Evolutionary conservation across 2,113 vertebrate species (phyloP).

Genomic region (Mobula hypostoma): DNA sequence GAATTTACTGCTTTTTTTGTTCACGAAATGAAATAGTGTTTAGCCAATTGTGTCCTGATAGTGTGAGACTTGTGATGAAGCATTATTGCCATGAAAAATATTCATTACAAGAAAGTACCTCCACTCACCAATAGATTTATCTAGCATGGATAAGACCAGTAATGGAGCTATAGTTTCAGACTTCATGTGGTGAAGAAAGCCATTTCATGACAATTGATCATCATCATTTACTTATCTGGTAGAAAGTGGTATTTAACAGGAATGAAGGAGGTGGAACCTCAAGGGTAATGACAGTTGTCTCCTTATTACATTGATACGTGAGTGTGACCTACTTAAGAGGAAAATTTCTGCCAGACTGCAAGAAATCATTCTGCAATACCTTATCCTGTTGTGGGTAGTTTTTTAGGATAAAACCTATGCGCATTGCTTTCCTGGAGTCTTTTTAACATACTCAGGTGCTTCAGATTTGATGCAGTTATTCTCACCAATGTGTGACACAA

Average conservation of each 20-base stretch:
- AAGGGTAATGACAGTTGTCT: background rate
- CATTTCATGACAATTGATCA: background rate
- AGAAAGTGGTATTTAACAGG: background rate
- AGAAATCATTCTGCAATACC: background rate
- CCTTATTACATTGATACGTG: background rate
- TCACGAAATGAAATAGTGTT: background rate
- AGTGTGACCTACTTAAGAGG: constrained; percentile 9
- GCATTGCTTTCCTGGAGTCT: background rate
- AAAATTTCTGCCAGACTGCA: background rate
- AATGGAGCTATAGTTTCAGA: background rate
- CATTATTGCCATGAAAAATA: background rate
- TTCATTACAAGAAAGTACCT: background rate
- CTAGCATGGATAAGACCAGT: background rate
- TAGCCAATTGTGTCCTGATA: background rate
- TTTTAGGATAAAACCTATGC: background rate
- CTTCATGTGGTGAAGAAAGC: background rate
- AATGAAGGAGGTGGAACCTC: background rate
- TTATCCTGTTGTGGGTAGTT: background rate
- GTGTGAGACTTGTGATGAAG: constrained; percentile 7
- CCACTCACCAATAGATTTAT: background rate
- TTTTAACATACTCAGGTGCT: background rate
- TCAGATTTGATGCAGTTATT: background rate
- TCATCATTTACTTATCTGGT: background rate
- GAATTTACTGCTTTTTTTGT: background rate
- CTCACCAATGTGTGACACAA: too few species aligned